Base-by-base conservation (phyloP, 2,888 invertebrate genomes). In the Sphecodes monilicornis region DNA sequence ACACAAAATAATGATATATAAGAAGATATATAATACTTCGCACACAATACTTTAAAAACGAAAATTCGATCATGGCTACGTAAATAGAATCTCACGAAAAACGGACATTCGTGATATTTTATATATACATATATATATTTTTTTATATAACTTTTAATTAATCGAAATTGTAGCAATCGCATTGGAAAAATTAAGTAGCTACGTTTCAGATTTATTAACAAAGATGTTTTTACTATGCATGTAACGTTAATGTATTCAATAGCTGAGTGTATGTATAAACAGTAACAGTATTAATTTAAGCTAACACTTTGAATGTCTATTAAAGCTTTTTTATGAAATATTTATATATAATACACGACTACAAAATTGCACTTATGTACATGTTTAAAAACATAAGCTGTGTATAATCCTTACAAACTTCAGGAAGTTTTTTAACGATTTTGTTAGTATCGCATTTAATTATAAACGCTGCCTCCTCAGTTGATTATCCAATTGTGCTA, bases 401-500 rank as follows among this genome's bases (percentile, higher is more conserved):
- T n/a, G 41, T 13, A 54, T 54, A 41, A 50, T 26, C 39, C 3
- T 41, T n/a, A 11, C 13, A 32, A 60, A 29, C 3, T 13, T 41
- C 3, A 41, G n/a, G 60, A 36, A 64, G 43, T 6, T 50, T 13
- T 46, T 26, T 50, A 29, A 26, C 1, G n/a, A 10, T 29, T 72
- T 18, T 29, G 69, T 54, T 8, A 74, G 36, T 2, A n/a, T 22
- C 76, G 6, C 54, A 70, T 70, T 57, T 43, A 84, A 11, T 88
- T 85, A 91, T 43, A 92, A 89, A 54, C 92, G 91, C 77, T 91
- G 88, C 54, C 93, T 91, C 46, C 93, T 92, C 43, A 94, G 80
- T 16, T 92, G 93, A 90, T 95, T 95, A 85, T 96, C 95, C 75
- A 98, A 95, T 88, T 96, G 96, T 82, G 97, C 97, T 84, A 98